Evolutionary conservation across 2,113 vertebrate genomes (phyloP), one percentile per base, ranked within the genome.

Genomic region (Saimiri boliviensis): DNA sequence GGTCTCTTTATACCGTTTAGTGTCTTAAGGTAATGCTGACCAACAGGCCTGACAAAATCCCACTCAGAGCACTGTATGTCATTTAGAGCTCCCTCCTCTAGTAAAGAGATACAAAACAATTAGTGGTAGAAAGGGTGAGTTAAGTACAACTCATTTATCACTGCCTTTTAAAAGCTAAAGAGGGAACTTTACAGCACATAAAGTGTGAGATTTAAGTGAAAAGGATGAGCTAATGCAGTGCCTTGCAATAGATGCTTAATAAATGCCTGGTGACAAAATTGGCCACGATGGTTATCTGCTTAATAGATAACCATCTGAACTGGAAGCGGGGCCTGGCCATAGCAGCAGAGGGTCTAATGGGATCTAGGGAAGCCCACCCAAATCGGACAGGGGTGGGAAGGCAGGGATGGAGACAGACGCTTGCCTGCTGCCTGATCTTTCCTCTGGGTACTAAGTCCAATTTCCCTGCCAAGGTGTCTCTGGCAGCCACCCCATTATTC

Each of bases 121-220:
- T 90, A 96, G 93, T 35, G 37, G 82, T 80, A 79, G 88, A 95
- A 82, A 79, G 58, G 58, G 52, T 91, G 49, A 86, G 70, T 68
- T 83, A 80, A 74, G 73, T 89, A 71, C 83, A 80, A 58, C 91
- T 97, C 93, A 81, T 94, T 96, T 94, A 88, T 76, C 54, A 93
- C 86, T 0, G 5, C 96, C 95, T 96, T 96, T 96, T 96, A 96
- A 97, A 92, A 97, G 92, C 95, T 85, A 40, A 68, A 89, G 94
- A 94, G 70, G 71, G 83, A 79, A 82, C 89, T 84, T 94, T 20
- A 86, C 74, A 89, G 94, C 86, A 37, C 73, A 70, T 87, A 82
- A 97, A 95, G 90, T 90, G 84, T 60, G 84, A 93, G 92, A 81
- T 76, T 66, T 87, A 91, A 96, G 94, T 97, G 92, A 89, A 93